These are phyloP conservation scores for Aegypius monachus DNA, from an alignment of 2,113 vertebrate species.

Conservation along the genomic window DNA sequence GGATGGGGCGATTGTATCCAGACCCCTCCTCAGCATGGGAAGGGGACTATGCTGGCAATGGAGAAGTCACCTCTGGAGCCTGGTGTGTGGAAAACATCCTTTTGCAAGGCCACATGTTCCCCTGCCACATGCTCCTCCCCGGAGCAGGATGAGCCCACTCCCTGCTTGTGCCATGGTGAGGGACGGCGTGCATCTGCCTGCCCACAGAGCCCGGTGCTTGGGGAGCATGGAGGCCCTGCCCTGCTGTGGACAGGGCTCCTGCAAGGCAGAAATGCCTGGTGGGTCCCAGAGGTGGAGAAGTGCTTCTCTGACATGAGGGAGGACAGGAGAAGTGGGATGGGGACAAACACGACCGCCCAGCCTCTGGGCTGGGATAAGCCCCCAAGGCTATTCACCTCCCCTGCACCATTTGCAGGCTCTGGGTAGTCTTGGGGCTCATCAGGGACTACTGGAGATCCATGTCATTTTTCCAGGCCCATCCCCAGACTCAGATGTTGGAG, in stretches of 20 bases:
- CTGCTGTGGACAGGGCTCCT: background rate
- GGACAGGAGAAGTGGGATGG: background rate
- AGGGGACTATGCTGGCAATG: background rate
- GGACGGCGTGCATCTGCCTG: background rate
- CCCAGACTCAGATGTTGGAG: background rate
- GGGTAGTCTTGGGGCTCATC: background rate
- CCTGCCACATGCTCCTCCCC: background rate
- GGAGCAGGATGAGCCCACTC: background rate
- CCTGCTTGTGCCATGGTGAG: background rate
- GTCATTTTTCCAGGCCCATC: background rate
- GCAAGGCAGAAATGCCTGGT: background rate
- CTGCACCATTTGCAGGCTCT: background rate
- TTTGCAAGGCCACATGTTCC: background rate
- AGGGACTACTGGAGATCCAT: fast-evolving
- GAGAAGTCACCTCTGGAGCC: background rate
- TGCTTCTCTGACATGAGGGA: background rate
- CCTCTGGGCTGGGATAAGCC: background rate
- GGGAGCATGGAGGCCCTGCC: background rate
- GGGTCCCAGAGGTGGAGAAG: background rate
- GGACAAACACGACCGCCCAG: background rate
- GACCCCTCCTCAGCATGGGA: background rate
- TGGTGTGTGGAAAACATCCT: background rate
- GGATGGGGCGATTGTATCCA: background rate
- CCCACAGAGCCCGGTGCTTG: fast-evolving
- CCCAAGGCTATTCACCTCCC: background rate